Base-by-base conservation (phyloP, 2,888 invertebrate genomes). In the Luffia ferchaultella region DNA sequence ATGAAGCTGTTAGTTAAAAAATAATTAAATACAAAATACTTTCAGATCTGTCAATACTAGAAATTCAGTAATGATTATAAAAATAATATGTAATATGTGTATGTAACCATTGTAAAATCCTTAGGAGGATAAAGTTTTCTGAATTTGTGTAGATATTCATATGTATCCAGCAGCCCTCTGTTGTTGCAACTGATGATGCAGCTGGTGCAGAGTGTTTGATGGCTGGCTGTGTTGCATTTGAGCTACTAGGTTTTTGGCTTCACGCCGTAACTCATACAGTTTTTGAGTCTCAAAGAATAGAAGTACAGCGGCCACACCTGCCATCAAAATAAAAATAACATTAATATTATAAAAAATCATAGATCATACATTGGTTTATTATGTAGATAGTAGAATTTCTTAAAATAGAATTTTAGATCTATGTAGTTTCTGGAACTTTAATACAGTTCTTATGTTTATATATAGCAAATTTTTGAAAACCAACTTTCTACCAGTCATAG, bases 181-280 rank as follows among this genome's bases (percentile, higher is more conserved):
- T 50, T 78, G 76, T 9, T 82, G 80, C 53, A 83, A 57, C 56
- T 80, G 80, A 16, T 77, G 74, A 1, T 79, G 71, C 42, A 80
- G 61, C 52, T 82, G 79, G 42, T 82, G 78, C 52, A 82, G 56
- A 0, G 80, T 76, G 54, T 86, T 82, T 56, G 87, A 84, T 0
- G 87, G 83, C 61, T 89, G 89, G 54, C 90, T 88, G 73, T 92
- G 87, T 63, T 95, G 92, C 94, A 95, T 95, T 70, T 95, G 95
- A 79, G 91, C 93, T 2, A 95, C 93, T n/a, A 95, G 84, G 76
- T 93, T 94, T 65, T 90, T 90, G 43, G 93, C 92, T 71, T 93
- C 91, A 46, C 88, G 86, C 43, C 93, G 88, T 52, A 90, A 70
- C 62, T 91, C 90, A 59, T 92, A 93, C 20, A 92, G 86, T 56